Evolutionary conservation across 2,797 vertebrate genomes (phyloP).

Genomic region (Lycodopsis pacificus): DNA sequence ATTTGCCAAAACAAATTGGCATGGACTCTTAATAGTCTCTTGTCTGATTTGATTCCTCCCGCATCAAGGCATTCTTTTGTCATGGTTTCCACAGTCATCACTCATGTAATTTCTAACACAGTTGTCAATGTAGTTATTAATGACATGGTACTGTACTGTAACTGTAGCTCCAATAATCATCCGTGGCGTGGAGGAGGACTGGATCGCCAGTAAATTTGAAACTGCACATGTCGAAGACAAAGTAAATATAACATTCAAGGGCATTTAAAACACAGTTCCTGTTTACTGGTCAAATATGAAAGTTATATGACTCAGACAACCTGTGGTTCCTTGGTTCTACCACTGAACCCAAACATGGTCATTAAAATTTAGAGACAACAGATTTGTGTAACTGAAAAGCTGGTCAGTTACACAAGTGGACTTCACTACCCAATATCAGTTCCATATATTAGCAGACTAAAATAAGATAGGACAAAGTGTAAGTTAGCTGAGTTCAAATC

Average conservation of each 20-base stretch:
- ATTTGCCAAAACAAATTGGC: conserved; percentile 19
- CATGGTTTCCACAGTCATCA: conserved; percentile 7
- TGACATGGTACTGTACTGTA: conserved; percentile 5
- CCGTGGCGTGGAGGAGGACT: background rate
- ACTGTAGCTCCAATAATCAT: background rate
- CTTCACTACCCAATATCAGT: background rate
- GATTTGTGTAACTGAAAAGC: background rate
- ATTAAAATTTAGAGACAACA: background rate
- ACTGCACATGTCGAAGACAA: background rate
- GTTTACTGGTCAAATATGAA: background rate
- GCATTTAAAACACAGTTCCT: background rate
- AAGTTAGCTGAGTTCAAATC: background rate
- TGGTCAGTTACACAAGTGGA: conserved; percentile 5
- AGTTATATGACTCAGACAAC: background rate
- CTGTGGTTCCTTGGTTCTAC: background rate
- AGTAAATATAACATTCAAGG: conserved; percentile 9
- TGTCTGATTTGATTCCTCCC: conserved; percentile 12
- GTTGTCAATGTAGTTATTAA: conserved; percentile 22
- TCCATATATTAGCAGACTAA: background rate
- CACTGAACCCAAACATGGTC: background rate
- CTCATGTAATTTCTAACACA: background rate
- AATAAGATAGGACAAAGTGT: background rate
- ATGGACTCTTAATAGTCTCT: conserved; percentile 14
- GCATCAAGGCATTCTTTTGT: background rate
- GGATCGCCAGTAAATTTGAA: background rate